Base-by-base conservation (phyloP, 1,140 invertebrate genomes). In the Drosophila insularis region DNA sequence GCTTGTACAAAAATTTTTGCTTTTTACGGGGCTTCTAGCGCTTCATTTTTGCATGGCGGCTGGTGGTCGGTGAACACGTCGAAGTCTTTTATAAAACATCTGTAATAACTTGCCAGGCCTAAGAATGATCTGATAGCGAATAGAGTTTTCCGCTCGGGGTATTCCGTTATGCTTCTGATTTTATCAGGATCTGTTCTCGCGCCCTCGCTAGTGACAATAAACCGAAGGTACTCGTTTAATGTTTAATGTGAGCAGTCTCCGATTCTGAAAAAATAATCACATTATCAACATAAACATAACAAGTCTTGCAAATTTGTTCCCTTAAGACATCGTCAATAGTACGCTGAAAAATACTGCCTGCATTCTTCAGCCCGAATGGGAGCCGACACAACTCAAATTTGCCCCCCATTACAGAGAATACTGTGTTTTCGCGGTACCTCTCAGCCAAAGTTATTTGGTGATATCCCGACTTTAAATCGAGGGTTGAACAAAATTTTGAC, bases 61-160 rank as follows among this genome's bases (percentile, higher is more conserved):
- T 21, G 21, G 21, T 2, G 1, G 21, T 21, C 21, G 21, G 21
- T 21, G 2, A 35, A 32, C 5, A 63, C 46, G 3, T 63, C 50
- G 14, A 63, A 56, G 21, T 65, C 31, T 55, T 43, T 55, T 1
- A 64, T 23, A 23, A 23, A 23, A 23, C 23, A 23, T 23, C 23
- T 46, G 10, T 55, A 55, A 5, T 55, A 31, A 11, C 50, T 54
- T 1, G 50, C 21, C 2, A 54, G 10, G 1, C 21, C 50, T 27
- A 54, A n/a, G 23, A 54, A 54, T 54, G 21, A 54, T 27, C 19
- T 54, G 21, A 54, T 11, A 2, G 1, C 50, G 7, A 54, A 54
- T 7, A 53, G 2, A 4, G 7, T 11, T 8, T 21, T 54, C 2
- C 21, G 50, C 21, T 27, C 50, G 11, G n/a, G 8, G 13, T 54